These are phyloP conservation scores for Electrona antarctica DNA, from an alignment of 2,113 vertebrate genomes.

Conservation along the genomic window DNA sequence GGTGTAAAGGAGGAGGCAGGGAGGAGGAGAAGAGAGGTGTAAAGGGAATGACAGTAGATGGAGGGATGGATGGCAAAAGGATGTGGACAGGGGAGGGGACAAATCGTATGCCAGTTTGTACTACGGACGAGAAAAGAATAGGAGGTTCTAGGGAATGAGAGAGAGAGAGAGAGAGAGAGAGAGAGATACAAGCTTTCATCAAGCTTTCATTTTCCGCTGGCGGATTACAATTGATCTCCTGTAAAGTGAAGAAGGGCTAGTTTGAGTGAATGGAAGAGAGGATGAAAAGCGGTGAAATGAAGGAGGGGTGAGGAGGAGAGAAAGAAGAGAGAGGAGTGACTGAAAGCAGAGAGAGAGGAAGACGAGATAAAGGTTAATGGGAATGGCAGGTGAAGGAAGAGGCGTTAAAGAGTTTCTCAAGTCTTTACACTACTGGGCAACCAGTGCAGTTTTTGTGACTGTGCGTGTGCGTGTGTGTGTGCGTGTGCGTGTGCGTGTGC, in stretches of 20 bases:
- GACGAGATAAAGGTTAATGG: conserved; percentile 58
- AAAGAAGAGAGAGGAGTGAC: conserved; percentile 13
- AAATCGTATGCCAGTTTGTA: background rate
- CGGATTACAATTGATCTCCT: conserved; percentile 55
- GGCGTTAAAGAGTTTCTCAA: conserved; percentile 58
- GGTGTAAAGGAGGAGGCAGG: background rate
- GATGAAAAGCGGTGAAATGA: background rate
- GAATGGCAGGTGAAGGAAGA: conserved; percentile 53
- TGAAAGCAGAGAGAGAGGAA: conserved; percentile 23
- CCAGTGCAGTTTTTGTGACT: background rate
- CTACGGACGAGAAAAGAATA: background rate
- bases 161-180: background rate
- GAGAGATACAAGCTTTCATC: conserved; percentile 33
- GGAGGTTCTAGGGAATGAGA: background rate
- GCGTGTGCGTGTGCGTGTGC: conserved; percentile 32
- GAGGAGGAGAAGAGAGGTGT: conserved; percentile 3
- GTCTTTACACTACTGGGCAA: conserved; percentile 43
- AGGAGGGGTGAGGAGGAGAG: conserved; percentile 12
- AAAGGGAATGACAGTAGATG: background rate
- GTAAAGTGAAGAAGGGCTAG: conserved; percentile 37
- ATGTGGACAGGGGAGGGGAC: no score
- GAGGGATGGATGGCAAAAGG: background rate
- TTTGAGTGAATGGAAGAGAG: background rate
- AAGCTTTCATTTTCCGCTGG: conserved; percentile 43
- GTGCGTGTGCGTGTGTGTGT: conserved; percentile 9